Evolutionary conservation across 2,888 invertebrate genomes (phyloP), one percentile per base, ranked within the genome.

Genomic region (Masnerella sp.): DNA sequence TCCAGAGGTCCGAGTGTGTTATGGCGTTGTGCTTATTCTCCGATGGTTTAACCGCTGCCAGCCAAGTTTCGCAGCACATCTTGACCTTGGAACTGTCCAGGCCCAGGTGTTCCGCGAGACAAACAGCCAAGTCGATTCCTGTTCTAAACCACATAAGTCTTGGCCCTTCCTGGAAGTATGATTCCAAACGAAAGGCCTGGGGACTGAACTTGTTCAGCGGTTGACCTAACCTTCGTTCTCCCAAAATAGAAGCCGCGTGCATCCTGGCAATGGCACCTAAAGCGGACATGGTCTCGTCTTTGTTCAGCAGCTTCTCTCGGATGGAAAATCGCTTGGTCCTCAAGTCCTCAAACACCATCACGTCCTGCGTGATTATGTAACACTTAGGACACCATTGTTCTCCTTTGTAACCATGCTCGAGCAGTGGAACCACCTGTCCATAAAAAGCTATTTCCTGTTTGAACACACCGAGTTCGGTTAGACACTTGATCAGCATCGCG

Each of bases 1-100:
- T 89, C 92, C 92, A 92, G 4, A 92, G 84, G 85, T 92, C 92
- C 2, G 91, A 89, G 79, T 92, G 92, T 28, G 90, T 90, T 3
- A 91, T 82, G 0, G 91, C 91, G 82, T 79, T 88, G 0, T 73
- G 68, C 28, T 75, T 61, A 0, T 8, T 65, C 28, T 38, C 42
- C 0, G 76, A 77, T 11, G 76, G 75, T 18, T 70, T 30, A 8
- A 77, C n/a, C 4, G 68, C 25, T 11, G 43, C 30, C 7, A 28
- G 5, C 14, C 74, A 51, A 51, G 54, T 20, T 14, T 56, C 42
- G 11, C 71, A 77, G n/a, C 49, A 45, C 1, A 47, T 18, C 5
- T 43, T 30, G 0, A 78, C 36, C 28, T 61, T 68, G 7, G 32
- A 38, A 5, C 58, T 67, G 9, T 75, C 30, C 0, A 74, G 32